Evolutionary conservation across 92 coral and sea anemone genomes (phyloP).

Genomic region (Paramuricea clavata): DNA sequence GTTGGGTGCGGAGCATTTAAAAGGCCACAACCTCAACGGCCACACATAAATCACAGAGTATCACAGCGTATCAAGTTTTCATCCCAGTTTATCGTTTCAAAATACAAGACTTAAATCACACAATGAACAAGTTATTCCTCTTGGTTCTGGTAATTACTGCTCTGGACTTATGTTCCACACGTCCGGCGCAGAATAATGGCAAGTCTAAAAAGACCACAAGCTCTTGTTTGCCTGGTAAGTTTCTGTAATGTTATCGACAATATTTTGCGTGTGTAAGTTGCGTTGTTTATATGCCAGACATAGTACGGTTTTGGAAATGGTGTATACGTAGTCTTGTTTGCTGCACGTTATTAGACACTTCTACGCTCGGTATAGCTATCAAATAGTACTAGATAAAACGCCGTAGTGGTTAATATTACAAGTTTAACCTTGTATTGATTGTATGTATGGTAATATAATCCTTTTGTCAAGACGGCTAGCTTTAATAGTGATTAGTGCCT

Average conservation of each 20-base stretch:
- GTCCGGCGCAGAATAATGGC: not conserved
- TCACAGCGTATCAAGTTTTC: not conserved
- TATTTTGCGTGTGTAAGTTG: not conserved
- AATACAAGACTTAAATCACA: not conserved
- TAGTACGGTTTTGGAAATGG: no score
- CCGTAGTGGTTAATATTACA: not conserved
- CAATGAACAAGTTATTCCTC: slow-evolving; percentile 19
- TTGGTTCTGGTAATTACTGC: not conserved
- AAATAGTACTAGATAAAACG: not conserved
- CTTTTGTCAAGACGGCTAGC: not conserved
- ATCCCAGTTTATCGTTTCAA: not conserved
- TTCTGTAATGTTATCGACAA: not conserved
- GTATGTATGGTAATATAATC: not conserved
- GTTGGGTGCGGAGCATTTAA: slow-evolving; percentile 27
- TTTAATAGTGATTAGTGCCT: not conserved
- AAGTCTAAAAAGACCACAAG: not conserved
- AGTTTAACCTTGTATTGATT: not conserved
- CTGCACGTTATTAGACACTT: no score
- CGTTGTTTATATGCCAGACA: not conserved
- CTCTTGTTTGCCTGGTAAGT: not conserved
- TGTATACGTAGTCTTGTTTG: no score
- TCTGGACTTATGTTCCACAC: not conserved
- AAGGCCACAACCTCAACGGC: slow-evolving; percentile 17
- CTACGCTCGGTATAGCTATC: not conserved
- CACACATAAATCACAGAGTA: not conserved